Evolutionary conservation across 2,797 vertebrate genomes (phyloP), one percentile per base, ranked within the genome.

Genomic region (Anguilla obscura): DNA sequence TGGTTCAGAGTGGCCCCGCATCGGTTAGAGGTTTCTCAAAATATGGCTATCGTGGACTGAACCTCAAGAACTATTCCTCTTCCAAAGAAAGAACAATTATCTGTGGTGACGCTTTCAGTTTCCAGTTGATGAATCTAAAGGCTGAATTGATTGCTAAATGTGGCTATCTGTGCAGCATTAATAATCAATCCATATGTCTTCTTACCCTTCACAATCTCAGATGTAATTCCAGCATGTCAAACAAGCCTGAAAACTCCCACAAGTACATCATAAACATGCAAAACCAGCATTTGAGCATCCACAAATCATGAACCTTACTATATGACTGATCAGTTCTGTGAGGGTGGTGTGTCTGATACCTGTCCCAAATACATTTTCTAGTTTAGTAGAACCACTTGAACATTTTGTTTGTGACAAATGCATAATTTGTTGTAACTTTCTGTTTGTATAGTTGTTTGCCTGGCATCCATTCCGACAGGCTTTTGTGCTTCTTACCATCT

Each of bases 401-500:
- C 56, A 69, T 12, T 6, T n/a, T 69, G 63, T 69, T 69, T 69
- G n/a, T 16, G 56, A 58, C 14, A 27, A 27, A n/a, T n/a, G 63
- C 16, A 21, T 63, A 16, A 21, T 63, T 27, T 69, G 5, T n/a
- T 6, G 56, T 16, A 16, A 54, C 52, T 58, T 58, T 58, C 16
- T 58, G 14, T 58, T 14, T 18, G 56, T 58, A 58, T 16, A 58
- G 3, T 58, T 58, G 16, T 58, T 58, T 18, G 52, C 52, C 52
- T 58, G 56, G 52, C 52, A 54, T 54, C 52, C 18, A 14, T 80
- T n/a, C 45, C 50, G 40, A 82, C 40, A 21, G 79, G 8, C 10
- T n/a, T 12, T 58, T 45, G 85, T 66, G 45, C 21, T 84, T 27
- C 86, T 58, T 88, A 21, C 88, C 86, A 86, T 88, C 21, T 89